Evolutionary conservation across 2,888 invertebrate species (phyloP).

Genomic region (Proisotoma minuta): DNA sequence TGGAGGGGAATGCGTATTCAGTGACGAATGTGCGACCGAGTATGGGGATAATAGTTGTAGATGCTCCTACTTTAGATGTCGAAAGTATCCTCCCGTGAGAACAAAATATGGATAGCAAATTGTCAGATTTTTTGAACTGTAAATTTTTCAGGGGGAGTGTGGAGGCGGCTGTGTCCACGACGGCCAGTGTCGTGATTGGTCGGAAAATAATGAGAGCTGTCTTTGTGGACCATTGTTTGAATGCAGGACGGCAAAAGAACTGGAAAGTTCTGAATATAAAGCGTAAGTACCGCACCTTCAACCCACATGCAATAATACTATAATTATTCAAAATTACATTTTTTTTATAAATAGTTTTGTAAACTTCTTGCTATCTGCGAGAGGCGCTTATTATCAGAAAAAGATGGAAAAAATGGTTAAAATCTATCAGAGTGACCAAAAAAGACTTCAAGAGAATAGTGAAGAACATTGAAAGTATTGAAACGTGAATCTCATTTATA

Average conservation of each 20-base stretch:
- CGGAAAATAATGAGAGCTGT: background rate
- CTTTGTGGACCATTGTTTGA: slow-evolving; percentile 8
- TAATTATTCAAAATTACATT: background rate
- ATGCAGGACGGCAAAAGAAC: background rate
- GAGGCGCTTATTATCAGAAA: background rate
- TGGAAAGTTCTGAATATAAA: background rate
- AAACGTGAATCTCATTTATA: no score
- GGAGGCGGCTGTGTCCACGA: slow-evolving; percentile 2
- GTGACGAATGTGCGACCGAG: slow-evolving; percentile 2
- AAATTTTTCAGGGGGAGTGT: background rate
- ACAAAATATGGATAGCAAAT: no score
- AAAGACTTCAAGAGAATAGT: no score
- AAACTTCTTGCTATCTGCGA: background rate
- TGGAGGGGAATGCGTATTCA: background rate
- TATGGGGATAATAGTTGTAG: background rate
- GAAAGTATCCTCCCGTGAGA: background rate
- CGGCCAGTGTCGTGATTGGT: background rate
- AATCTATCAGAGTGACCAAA: no score
- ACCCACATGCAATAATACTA: background rate
- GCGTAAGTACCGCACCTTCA: background rate
- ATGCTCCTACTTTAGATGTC: slow-evolving; percentile 4
- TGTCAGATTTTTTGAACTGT: background rate
- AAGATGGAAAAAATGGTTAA: background rate
- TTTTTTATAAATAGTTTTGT: background rate
- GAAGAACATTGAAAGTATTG: no score